Base-by-base conservation (phyloP, 1,140 invertebrate species). In the Leptopilina clavipes region DNA sequence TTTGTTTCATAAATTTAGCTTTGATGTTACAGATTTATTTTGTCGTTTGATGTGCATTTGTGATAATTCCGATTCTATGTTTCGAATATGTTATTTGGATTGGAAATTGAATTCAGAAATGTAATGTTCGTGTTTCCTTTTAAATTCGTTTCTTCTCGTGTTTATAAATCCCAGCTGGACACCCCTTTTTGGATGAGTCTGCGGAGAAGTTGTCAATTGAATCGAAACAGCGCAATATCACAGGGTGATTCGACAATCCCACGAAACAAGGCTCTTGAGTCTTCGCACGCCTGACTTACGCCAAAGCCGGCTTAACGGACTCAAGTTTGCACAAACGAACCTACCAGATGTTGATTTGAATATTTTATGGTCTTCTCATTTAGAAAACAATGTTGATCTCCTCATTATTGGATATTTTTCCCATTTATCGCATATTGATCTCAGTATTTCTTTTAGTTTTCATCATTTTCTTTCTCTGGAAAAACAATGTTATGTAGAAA, bases 251-350 rank as follows among this genome's bases (percentile, higher is more conserved):
- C 78, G 79, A 80, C 86, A 86, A 90, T 90, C 88, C 85, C 85
- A 88, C 85, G 84, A 89, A 90, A 89, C 89, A 86, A 88, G 87
- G 83, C 84, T 83, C 89, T 90, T 84, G 85, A 90, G 86, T 86
- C 78, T 82, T 76, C 77, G 84, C 84, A 89, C 89, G 89, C 88
- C 86, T 87, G 89, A 90, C 86, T 90, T 89, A 85, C 86, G 85
- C 81, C 82, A 79, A 83, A 89, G 87, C 86, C 87, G 87, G 89
- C 86, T 90, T 87, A 90, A 89, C 88, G 84, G 86, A 86, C 84
- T 82, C 84, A 80, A 83, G 85, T 87, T 88, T 85, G 85, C 79
- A 86, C 83, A 86, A 86, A 86, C 84, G 84, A 86, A 87, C 76
- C 84, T 80, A 86, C 84, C 89, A 90, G 87, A 90, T 90, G 88